Base-by-base conservation (phyloP, 2,888 invertebrate species). In the Drosophila mimica region DNA sequence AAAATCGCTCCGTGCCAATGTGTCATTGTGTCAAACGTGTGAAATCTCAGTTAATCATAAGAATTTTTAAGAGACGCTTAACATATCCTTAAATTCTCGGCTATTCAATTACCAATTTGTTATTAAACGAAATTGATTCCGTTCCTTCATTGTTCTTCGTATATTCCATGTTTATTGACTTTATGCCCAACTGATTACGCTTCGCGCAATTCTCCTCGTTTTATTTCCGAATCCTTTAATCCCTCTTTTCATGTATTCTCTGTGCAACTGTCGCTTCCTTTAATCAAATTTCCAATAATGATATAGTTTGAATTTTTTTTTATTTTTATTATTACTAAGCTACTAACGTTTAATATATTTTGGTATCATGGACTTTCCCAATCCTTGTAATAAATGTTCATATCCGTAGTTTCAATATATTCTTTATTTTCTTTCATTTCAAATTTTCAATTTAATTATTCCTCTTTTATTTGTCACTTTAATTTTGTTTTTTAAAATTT, bases 1-100 rank as follows among this genome's bases (percentile, higher is more conserved):
- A 70, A 67, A 68, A 49, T 34, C 33, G 54, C 11, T 28, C 36
- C n/a, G n/a, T n/a, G n/a, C n/a, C n/a, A n/a, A n/a, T 5, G n/a
- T n/a, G 13, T 25, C 15, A 48, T 53, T 48, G 48, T 53, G 54
- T 40, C 25, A 56, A 56, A 9, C 31, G 20, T 4, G 40, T 8
- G 15, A n/a, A 38, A 13, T n/a, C n/a, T 38, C 13, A 30, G 38
- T n/a, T 17, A 15, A 31, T 25, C 8, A 8, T 17, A 38, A n/a
- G 11, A 28, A 30, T 8, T 11, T n/a, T 4, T 15, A 9, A n/a
- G 25, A 2, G 17, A n/a, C 13, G 28, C 36, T n/a, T 28, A 15
- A 34, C 33, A 25, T 34, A 34, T 34, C 9, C 25, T 8, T 8
- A 25, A 53, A 34, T 34, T 15, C 25, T 8, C 15, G 4, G 34